A percentile compares a stretch with the other conserved stretches of the same genome.
These are phyloP conservation scores for Erpetoichthys calabaricus DNA, from an alignment of 2,797 vertebrate species.

Conservation along the genomic window DNA sequence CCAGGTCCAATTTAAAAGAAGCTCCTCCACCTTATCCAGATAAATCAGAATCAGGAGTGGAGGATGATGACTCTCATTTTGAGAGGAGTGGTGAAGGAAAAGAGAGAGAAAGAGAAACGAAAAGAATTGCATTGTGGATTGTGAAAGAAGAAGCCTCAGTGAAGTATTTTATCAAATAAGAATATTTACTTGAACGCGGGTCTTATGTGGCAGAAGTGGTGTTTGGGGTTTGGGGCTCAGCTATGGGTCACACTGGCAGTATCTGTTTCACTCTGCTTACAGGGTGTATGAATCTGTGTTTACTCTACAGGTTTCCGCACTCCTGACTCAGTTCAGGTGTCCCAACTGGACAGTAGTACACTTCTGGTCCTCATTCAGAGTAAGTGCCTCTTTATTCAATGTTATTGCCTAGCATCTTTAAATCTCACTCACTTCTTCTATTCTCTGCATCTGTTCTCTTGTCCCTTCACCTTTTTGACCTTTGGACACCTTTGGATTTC, in stretches of 20 bases:
- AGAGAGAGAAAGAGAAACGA: too few relatives aligned
- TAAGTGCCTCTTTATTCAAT: conserved; percentile 32
- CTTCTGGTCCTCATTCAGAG: conserved; percentile 66
- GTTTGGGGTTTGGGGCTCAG: too few relatives aligned
- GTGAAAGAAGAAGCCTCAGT: neutral
- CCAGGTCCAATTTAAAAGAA: too few relatives aligned
- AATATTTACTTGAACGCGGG: too few relatives aligned
- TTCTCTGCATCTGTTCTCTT: neutral
- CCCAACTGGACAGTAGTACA: conserved; percentile 54
- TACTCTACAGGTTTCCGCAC: conserved; percentile 41
- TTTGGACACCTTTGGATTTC: neutral
- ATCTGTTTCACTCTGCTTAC: conserved; percentile 2
- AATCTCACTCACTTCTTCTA: neutral
- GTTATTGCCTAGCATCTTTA: neutral
- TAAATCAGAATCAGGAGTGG: too few relatives aligned
- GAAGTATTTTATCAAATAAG: neutral
- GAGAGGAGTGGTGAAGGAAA: too few relatives aligned
- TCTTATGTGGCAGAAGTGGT: too few relatives aligned
- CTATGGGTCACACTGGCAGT: neutral
- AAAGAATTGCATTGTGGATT: too few relatives aligned
- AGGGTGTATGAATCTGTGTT: conserved; percentile 17
- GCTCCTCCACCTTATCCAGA: too few relatives aligned
- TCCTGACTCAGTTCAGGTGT: conserved; percentile 58
- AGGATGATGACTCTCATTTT: too few relatives aligned
- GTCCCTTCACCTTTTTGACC: neutral